phyloP scores from a whole-genome alignment of 30 jellyfish, hydroid and myxozoan species.

The Cassiopea andromeda region DNA sequence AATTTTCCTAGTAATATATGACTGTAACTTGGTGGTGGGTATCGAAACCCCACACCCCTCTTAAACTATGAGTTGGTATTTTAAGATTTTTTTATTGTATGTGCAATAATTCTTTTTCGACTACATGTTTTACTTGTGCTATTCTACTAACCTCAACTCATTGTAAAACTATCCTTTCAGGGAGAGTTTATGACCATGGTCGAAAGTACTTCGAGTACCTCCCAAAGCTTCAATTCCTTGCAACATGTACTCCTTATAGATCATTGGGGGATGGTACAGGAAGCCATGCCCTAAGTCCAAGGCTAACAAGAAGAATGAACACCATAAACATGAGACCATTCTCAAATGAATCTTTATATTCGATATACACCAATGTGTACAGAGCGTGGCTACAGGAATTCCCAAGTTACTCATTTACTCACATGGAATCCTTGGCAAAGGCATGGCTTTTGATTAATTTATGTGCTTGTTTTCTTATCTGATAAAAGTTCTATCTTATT shows the following conservation, averaged over 20 bases:
- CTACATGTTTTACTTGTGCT: too few relatives aligned
- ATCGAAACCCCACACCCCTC: too few relatives aligned
- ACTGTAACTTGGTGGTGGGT: too few relatives aligned
- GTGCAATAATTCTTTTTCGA: too few relatives aligned
- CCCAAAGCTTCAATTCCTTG: slow-evolving; percentile 72
- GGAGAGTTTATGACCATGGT: slow-evolving; percentile 73
- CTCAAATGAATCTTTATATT: slow-evolving; percentile 33
- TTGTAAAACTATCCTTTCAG: slow-evolving; percentile 4
- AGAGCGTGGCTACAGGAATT: slow-evolving; percentile 82
- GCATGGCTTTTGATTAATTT: slow-evolving; percentile 1
- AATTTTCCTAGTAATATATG: too few relatives aligned
- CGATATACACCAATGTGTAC: slow-evolving; percentile 67
- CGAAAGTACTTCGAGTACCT: slow-evolving; percentile 76
- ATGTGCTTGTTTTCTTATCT: not conserved
- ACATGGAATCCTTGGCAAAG: slow-evolving; percentile 73
- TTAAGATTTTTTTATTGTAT: too few relatives aligned
- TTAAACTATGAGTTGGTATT: too few relatives aligned
- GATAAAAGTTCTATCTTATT: not conserved
- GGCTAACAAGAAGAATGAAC: slow-evolving; percentile 60
- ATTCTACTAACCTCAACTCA: too few relatives aligned
- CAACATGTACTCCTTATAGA: slow-evolving; percentile 57
- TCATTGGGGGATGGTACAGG: not conserved
- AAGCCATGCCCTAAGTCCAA: slow-evolving; percentile 14
- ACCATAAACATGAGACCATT: slow-evolving; percentile 30
- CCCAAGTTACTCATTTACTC: slow-evolving; percentile 68